phyloP scores from a whole-genome alignment of 2,888 invertebrate species.

The Aphidius colemani region DNA sequence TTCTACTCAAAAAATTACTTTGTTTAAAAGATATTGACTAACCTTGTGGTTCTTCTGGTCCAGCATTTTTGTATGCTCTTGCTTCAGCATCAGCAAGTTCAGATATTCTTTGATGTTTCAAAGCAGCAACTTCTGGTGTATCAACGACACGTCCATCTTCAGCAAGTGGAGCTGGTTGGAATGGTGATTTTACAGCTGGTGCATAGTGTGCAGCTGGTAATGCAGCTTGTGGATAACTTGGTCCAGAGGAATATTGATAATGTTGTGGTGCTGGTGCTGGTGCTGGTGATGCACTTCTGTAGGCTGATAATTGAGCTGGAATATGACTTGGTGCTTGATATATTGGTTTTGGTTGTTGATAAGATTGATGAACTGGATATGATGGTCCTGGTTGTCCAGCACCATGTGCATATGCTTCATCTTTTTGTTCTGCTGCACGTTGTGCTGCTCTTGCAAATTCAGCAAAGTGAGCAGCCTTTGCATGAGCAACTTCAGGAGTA shows the following conservation, averaged over 20 bases:
- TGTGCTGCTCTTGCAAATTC: conserved; percentile 56
- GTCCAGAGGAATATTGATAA: conserved; percentile 35
- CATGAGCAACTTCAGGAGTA: conserved; percentile 58
- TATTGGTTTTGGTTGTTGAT: conserved; percentile 35
- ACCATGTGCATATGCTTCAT: conserved; percentile 36
- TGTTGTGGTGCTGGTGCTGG: conserved; percentile 33
- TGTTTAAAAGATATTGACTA: too few species aligned
- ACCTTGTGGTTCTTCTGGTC: conserved; percentile 44
- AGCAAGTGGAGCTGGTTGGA: conserved; percentile 56
- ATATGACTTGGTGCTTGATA: conserved; percentile 36
- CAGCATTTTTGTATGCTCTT: conserved; percentile 52
- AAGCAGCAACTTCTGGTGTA: conserved; percentile 57
- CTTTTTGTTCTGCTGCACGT: conserved; percentile 48
- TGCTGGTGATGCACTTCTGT: conserved; percentile 27
- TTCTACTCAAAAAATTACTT: too few species aligned
- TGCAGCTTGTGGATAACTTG: conserved; percentile 29
- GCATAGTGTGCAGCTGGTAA: conserved; percentile 23
- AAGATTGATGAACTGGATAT: conserved; percentile 34
- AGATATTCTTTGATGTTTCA: conserved; percentile 53
- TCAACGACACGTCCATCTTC: conserved; percentile 57
- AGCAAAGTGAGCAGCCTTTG: conserved; percentile 57
- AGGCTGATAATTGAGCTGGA: conserved; percentile 34
- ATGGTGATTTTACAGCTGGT: conserved; percentile 41
- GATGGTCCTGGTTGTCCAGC: conserved; percentile 21
- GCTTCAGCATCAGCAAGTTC: conserved; percentile 58